Base-by-base conservation (phyloP, 2,888 invertebrate species). In the Pristionchus maxplancki region DNA sequence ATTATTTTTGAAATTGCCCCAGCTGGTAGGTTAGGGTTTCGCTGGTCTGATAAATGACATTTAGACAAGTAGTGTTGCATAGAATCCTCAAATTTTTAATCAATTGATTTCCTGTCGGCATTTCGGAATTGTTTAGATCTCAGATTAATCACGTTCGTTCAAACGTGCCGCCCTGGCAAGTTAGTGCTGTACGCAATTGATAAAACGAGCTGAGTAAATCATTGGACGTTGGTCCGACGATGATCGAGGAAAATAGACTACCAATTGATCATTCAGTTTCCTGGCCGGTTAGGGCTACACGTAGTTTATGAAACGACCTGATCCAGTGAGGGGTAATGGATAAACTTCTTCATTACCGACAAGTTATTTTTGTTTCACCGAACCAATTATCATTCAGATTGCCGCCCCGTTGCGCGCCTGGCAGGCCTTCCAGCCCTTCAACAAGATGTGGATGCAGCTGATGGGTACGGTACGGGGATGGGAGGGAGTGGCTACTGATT, bases 11-110 rank as follows among this genome's bases (percentile, higher is more conserved):
- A n/a, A n/a, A n/a, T 20, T 50, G 17, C 4, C 8, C 5, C 50
- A 11, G 97, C 8, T 96, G 97, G 88, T 98, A 50, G 50, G 20
- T 50, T 50, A 13, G 11, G 50, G 50, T 17, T 50, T 4, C 50
- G 0, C 50, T n/a, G n/a, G n/a, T n/a, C 4, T 50, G 50, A 50
- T 15, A 3, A 20, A 50, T 50, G 50, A 3, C 15, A 20, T 50
- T 50, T 1, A 50, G 50, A 50, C 1, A 17, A 50, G 15, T 9
- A 20, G 50, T 0, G n/a, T n/a, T n/a, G n/a, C n/a, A n/a, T n/a
- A n/a, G n/a, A n/a, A n/a, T n/a, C n/a, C n/a, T n/a, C n/a, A n/a
- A n/a, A n/a, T n/a, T n/a, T n/a, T n/a, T n/a, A n/a, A n/a, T n/a
- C n/a, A n/a, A n/a, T n/a, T n/a, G n/a, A n/a, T n/a, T n/a, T n/a